Conservation (phyloP, 2,113 vertebrate genomes). For the Psilopogon haemacephalus region DNA sequence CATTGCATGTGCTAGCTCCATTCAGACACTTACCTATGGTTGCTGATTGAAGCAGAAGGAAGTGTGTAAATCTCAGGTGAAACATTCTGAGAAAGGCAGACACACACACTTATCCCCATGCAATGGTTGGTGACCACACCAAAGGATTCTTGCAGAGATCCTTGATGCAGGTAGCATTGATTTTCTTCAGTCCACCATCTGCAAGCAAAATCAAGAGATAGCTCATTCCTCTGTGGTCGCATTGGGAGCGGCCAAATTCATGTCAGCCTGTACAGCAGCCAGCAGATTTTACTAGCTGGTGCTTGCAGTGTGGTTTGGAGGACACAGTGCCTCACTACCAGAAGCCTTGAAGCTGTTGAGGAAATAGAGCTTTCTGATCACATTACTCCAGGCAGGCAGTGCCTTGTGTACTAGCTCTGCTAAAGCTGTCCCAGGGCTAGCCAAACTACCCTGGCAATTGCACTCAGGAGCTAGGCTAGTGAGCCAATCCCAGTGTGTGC, state of each 20-base stretch:
- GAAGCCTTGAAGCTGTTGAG: neutral
- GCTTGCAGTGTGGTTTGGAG: neutral
- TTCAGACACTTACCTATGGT: neutral
- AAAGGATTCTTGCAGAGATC: neutral
- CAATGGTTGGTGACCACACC: neutral
- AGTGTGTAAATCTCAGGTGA: neutral
- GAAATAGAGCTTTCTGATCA: neutral
- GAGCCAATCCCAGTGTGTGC: neutral
- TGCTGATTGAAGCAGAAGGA: neutral
- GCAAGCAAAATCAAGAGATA: neutral
- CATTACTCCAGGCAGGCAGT: neutral
- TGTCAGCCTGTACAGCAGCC: neutral
- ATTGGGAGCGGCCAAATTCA: neutral
- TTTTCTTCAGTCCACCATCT: neutral
- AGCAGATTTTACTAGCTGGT: neutral
- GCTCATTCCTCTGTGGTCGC: neutral
- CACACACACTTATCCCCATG: neutral
- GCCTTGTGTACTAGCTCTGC: neutral
- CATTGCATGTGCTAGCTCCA: neutral
- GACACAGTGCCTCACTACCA: neutral
- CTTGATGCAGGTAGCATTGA: neutral
- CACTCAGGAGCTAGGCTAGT: neutral
- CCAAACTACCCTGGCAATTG: neutral
- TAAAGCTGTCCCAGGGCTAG: neutral
- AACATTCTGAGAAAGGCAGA: neutral